Conservation (phyloP, 92 coral and sea anemone species). For the Virgularia gustaviana region DNA sequence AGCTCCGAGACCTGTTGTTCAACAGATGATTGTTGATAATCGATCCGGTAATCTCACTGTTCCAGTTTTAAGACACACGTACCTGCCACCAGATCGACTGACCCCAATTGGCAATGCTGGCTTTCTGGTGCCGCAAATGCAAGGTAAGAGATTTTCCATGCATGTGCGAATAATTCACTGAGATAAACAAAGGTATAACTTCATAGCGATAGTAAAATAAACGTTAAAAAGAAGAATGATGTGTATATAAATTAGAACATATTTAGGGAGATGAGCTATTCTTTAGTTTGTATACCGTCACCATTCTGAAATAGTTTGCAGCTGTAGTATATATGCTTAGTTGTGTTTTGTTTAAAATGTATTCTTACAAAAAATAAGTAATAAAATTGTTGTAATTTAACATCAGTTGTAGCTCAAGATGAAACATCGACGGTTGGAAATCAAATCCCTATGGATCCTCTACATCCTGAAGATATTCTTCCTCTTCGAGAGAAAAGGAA, state of each 20-base stretch:
- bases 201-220: too few relatives aligned
- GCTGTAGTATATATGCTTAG: not conserved
- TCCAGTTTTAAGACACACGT: constrained; percentile 29
- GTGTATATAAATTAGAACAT: too few relatives aligned
- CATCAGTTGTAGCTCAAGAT: too few relatives aligned
- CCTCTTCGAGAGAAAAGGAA: constrained; percentile 70
- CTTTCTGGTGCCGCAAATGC: too few relatives aligned
- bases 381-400: not conserved
- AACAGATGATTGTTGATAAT: not conserved
- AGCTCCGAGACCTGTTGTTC: constrained; percentile 16
- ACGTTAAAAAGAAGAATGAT: too few relatives aligned
- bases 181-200: too few relatives aligned
- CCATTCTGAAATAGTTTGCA: too few relatives aligned
- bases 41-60: constrained; percentile 30
- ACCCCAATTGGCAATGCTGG: constrained; percentile 22
- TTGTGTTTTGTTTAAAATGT: not conserved
- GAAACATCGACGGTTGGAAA: constrained; percentile 35
- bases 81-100: constrained; percentile 32
- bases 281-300: too few relatives aligned
- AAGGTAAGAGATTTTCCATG: too few relatives aligned
- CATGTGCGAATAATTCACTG: too few relatives aligned
- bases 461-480: constrained; percentile 52
- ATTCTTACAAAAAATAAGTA: too few relatives aligned
- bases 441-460: constrained; percentile 36
- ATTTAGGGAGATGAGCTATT: too few relatives aligned